Conservation (phyloP, 2,797 vertebrate genomes). For the Enteromius afrohamiltoni region DNA sequence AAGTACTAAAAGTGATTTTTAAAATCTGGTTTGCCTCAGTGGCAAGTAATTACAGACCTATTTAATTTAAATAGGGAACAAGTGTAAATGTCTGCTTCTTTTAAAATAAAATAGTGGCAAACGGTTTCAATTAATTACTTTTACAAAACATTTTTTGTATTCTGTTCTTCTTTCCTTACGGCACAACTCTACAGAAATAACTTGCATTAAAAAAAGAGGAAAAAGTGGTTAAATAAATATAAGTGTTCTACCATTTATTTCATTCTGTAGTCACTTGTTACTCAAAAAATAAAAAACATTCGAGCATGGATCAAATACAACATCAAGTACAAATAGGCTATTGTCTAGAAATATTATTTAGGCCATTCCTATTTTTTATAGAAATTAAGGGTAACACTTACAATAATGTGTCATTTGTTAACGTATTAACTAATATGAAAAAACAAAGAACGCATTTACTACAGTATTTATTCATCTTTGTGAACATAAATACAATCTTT, state of each 20-base stretch:
- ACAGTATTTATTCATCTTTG: too few relatives aligned
- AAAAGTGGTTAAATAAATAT: neutral
- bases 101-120: neutral
- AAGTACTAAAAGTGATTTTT: neutral
- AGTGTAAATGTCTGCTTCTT: neutral
- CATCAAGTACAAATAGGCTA: too few relatives aligned
- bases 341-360: neutral
- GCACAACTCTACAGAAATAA: neutral
- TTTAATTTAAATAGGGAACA: neutral
- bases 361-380: neutral
- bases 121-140: neutral
- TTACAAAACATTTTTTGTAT: neutral
- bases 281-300: neutral
- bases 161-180: neutral
- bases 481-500: too few relatives aligned
- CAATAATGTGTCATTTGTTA: too few relatives aligned
- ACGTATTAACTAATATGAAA: too few relatives aligned
- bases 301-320: neutral
- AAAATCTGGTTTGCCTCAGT: neutral
- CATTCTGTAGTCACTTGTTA: neutral
- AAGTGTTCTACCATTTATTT: neutral
- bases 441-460: too few relatives aligned
- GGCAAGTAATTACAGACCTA: neutral
- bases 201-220: neutral
- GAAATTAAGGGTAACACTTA: neutral